A percentile compares a stretch with the other conserved stretches of the same genome.
phyloP scores from a whole-genome alignment of 35 echinoderm and acorn worm species.

The Heliocidaris tuberculata region DNA sequence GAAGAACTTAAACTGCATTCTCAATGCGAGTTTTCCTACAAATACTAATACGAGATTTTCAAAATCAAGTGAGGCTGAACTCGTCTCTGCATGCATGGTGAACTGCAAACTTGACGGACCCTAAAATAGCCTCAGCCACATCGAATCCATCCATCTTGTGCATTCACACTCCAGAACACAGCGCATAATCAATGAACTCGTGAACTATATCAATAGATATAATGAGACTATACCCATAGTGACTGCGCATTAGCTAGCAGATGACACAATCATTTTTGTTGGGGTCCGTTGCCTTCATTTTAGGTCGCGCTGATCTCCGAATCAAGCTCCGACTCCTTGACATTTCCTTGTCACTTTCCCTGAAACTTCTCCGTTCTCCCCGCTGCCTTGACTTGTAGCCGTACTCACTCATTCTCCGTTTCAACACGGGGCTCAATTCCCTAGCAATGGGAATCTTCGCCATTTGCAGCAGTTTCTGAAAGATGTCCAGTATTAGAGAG shows the following conservation, averaged over 20 bases:
- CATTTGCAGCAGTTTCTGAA: conserved; percentile 89
- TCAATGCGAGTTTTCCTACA: background rate
- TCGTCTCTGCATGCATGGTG: background rate
- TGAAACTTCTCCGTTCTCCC: conserved; percentile 64
- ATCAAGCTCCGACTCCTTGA: conserved; percentile 88
- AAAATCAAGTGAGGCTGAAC: background rate
- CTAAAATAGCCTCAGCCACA: background rate
- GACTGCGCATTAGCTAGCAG: conserved; percentile 34
- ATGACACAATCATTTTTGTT: conserved; percentile 94
- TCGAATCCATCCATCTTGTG: background rate
- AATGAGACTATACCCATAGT: background rate
- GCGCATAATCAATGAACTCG: background rate
- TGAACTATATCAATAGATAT: background rate
- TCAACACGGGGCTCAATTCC: conserved; percentile 89
- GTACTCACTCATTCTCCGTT: conserved; percentile 95
- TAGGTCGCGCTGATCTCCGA: conserved; percentile 77
- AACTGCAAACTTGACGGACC: background rate
- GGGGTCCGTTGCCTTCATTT: conserved; percentile 90
- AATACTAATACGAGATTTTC: background rate
- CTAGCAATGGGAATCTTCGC: conserved; percentile 93
- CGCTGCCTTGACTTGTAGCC: conserved; percentile 60
- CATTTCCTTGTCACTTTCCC: conserved; percentile 91
- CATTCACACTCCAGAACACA: background rate
- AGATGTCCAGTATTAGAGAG: conserved; percentile 84
- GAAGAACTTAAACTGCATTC: background rate